phyloP scores from a whole-genome alignment of 1,140 invertebrate genomes.

The Hycleus phaleratus region DNA sequence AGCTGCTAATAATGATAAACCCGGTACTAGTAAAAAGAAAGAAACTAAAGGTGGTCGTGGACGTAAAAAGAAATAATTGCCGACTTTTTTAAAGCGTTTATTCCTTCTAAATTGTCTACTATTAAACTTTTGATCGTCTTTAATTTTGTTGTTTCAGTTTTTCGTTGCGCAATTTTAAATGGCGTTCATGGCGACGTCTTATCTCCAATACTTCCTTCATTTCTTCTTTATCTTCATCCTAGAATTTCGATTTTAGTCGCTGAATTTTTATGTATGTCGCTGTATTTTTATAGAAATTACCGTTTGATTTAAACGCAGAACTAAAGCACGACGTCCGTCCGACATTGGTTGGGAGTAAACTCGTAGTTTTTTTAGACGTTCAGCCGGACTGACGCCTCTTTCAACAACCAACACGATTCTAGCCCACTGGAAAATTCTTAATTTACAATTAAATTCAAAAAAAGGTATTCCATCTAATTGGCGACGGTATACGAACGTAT shows the following conservation, averaged over 20 bases:
- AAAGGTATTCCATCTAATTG: too few species aligned
- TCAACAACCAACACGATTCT: constrained; percentile 95
- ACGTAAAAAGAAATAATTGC: constrained; percentile 7
- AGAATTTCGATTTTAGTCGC: constrained; percentile 17
- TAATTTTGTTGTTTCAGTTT: constrained; percentile 1
- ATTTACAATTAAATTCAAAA: too few species aligned
- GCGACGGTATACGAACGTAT: too few species aligned
- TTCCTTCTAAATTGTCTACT: too few species aligned
- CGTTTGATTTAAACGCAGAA: constrained; percentile 74
- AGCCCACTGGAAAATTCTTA: constrained; percentile 61
- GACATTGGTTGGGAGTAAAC: constrained; percentile 95
- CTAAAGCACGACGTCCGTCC: constrained; percentile 78
- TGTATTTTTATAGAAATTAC: constrained; percentile 44
- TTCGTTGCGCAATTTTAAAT: constrained; percentile 57
- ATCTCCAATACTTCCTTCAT: constrained; percentile 90
- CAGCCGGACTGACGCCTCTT: constrained; percentile 81
- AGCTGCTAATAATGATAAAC: neutral
- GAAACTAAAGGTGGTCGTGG: constrained; percentile 5
- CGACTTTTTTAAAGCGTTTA: too few species aligned
- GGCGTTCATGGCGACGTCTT: constrained; percentile 72
- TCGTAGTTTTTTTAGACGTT: constrained; percentile 75
- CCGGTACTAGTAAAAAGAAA: constrained; percentile 9
- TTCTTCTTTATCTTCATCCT: constrained; percentile 88
- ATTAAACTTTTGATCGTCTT: too few species aligned
- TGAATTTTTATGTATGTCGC: too few species aligned